Conservation (phyloP, 2,113 vertebrate genomes). For the Gnathonemus echidnorhynchus region DNA sequence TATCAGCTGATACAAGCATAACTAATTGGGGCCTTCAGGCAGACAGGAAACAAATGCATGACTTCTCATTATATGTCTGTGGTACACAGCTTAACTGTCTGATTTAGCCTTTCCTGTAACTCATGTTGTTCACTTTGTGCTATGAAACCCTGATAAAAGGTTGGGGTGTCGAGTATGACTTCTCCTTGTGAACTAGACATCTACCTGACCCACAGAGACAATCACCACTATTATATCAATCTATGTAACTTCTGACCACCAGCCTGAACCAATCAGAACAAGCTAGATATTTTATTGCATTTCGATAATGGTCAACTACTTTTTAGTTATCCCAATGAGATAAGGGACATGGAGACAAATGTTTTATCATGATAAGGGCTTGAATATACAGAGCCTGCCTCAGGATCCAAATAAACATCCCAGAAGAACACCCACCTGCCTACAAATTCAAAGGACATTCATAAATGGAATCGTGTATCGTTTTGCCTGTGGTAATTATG, state of each 20-base stretch:
- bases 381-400: background rate
- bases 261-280: constrained; percentile 2
- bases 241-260: background rate
- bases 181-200: background rate
- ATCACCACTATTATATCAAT: background rate
- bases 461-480: background rate
- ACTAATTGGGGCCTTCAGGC: background rate
- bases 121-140: background rate
- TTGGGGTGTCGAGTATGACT: background rate
- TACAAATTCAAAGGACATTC: background rate
- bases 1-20: background rate
- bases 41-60: background rate
- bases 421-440: background rate
- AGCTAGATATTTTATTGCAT: constrained; percentile 45
- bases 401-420: background rate
- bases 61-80: background rate
- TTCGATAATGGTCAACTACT: constrained; percentile 43
- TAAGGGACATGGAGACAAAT: constrained; percentile 22
- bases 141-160: background rate
- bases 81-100: background rate
- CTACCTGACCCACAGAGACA: background rate
- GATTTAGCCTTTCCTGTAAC: background rate
- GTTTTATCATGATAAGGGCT: background rate
- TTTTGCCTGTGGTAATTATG: background rate
- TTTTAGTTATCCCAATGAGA: constrained; percentile 43